phyloP scores from a whole-genome alignment of 1,140 invertebrate species.

The Pogonus chalceus region DNA sequence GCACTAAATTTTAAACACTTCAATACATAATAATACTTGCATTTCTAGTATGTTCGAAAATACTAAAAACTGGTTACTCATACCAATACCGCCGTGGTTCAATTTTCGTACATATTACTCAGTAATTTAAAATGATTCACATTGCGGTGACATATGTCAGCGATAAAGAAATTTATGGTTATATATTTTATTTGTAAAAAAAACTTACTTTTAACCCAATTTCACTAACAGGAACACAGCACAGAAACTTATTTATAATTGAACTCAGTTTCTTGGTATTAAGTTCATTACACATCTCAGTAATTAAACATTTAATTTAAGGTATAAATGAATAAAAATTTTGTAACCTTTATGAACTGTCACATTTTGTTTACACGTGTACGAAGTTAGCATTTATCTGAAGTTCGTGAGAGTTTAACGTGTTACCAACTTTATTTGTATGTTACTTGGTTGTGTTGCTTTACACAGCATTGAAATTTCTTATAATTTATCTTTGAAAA shows the following conservation, averaged over 20 bases:
- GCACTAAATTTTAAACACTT: too few relatives aligned
- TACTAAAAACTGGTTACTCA: too few relatives aligned
- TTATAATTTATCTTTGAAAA: too few relatives aligned
- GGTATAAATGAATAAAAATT: not conserved
- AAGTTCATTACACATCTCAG: not conserved
- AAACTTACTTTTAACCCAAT: slow-evolving; percentile 31
- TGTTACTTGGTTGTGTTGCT: too few relatives aligned
- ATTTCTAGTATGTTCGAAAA: too few relatives aligned
- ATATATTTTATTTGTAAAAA: slow-evolving; percentile 8
- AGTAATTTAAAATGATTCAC: slow-evolving; percentile 1
- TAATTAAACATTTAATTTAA: not conserved
- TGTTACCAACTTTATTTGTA: too few relatives aligned
- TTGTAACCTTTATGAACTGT: not conserved
- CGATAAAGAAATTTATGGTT: not conserved
- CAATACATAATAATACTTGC: too few relatives aligned
- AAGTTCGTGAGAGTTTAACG: too few relatives aligned
- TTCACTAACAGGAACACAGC: slow-evolving; percentile 31
- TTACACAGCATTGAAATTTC: too few relatives aligned
- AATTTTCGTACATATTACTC: not conserved
- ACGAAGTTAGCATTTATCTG: not conserved
- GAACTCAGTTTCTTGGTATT: not conserved
- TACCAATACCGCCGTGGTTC: too few relatives aligned
- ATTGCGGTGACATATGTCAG: not conserved
- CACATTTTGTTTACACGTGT: not conserved
- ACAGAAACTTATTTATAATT: slow-evolving; percentile 32